phyloP scores from a whole-genome alignment of 1,140 invertebrate species.

The Hirudo medicinalis region DNA sequence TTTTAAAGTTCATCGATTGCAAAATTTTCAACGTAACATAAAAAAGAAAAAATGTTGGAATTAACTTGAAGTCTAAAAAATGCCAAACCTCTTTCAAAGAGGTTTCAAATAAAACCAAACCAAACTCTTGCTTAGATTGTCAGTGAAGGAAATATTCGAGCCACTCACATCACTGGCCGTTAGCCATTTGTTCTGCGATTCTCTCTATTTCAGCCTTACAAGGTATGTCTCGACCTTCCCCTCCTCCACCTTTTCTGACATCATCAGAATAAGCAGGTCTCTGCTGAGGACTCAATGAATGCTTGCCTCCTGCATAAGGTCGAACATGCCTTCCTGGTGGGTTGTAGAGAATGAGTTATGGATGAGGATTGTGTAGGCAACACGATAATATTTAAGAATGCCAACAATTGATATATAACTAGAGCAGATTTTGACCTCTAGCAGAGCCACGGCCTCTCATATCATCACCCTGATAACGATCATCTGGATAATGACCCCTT shows the following conservation, averaged over 20 bases:
- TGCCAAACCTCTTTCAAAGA: no score
- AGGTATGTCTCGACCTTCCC: not conserved
- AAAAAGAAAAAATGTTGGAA: no score
- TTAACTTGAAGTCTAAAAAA: no score
- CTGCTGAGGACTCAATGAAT: not conserved
- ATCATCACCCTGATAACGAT: not conserved
- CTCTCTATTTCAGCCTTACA: constrained; percentile 4
- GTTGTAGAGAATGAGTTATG: not conserved
- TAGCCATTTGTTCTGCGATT: constrained; percentile 8
- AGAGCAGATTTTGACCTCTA: not conserved
- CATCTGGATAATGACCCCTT: not conserved
- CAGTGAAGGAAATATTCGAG: not conserved
- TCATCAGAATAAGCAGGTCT: not conserved
- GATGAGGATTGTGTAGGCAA: not conserved
- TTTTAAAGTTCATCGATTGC: no score
- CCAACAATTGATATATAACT: not conserved
- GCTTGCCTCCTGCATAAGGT: constrained; percentile 1
- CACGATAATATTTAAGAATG: not conserved
- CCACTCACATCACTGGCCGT: constrained; percentile 10
- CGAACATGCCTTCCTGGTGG: not conserved
- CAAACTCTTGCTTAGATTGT: no score
- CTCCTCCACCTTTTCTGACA: not conserved
- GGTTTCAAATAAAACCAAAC: no score
- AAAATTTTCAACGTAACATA: no score
- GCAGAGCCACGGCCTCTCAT: not conserved